Percentiles rank a stretch among this genome's conserved stretches.
Evolutionary conservation across 2,797 vertebrate genomes (phyloP).

Genomic region (Merluccius polli): DNA sequence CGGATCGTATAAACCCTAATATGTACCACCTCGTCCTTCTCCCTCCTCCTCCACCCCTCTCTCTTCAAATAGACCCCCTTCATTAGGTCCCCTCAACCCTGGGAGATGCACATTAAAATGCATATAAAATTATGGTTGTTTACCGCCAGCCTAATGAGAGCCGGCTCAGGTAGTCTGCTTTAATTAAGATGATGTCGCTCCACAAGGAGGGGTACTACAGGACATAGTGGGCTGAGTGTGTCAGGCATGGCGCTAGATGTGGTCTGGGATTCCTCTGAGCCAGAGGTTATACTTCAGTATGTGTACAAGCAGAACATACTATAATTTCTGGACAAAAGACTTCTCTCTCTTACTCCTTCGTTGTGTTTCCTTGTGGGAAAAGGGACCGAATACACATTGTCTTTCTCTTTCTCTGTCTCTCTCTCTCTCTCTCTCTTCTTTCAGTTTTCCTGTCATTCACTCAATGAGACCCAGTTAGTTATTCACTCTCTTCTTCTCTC

Average conservation of each 20-base stretch:
- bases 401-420: constrained; percentile 11
- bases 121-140: constrained; percentile 88
- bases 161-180: constrained; percentile 77
- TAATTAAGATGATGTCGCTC: constrained; percentile 76
- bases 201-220: constrained; percentile 58
- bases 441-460: neutral
- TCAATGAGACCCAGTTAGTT: constrained; percentile 28
- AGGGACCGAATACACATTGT: too few species aligned
- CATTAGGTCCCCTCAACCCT: constrained; percentile 44
- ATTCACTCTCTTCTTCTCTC: constrained; percentile 59
- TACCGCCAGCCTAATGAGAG: constrained; percentile 86
- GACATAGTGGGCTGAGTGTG: too few species aligned
- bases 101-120: constrained; percentile 88
- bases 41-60: constrained; percentile 43
- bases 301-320: too few species aligned
- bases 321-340: too few species aligned
- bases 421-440: neutral
- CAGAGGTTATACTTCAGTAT: too few species aligned
- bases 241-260: too few species aligned
- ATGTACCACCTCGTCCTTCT: neutral
- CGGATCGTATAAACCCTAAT: neutral
- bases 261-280: too few species aligned
- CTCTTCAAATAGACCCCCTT: constrained; percentile 37
- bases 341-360: too few species aligned
- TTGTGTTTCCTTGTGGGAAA: too few species aligned